phyloP scores from a whole-genome alignment of 2,113 vertebrate species.

The Ahaetulla prasina region DNA sequence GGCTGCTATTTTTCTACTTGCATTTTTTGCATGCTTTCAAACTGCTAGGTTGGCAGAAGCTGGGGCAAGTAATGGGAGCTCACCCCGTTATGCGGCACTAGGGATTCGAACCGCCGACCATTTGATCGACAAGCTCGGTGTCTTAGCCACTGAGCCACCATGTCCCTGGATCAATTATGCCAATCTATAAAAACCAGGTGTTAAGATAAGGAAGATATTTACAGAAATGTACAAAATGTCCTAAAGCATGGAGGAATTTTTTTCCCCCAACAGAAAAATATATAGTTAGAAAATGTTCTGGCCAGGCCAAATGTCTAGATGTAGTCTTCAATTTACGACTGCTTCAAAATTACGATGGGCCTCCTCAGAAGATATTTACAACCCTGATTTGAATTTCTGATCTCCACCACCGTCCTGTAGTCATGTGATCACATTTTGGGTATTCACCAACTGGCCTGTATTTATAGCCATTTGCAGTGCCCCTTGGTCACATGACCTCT shows the following conservation, averaged over 20 bases:
- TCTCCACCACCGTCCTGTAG: background rate
- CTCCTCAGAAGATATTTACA: background rate
- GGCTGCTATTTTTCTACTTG: too few species aligned
- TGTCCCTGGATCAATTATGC: background rate
- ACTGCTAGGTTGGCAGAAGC: too few species aligned
- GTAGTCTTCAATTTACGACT: background rate
- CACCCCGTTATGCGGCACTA: too few species aligned
- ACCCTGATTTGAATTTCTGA: background rate
- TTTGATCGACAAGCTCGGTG: too few species aligned
- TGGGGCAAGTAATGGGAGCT: too few species aligned
- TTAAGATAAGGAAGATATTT: background rate
- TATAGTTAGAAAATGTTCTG: background rate
- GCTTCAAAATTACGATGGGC: background rate
- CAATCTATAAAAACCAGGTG: background rate
- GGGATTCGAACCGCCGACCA: too few species aligned
- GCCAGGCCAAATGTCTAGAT: background rate
- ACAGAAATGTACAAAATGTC: background rate
- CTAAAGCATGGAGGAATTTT: background rate
- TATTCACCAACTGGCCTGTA: background rate
- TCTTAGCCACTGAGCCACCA: too few species aligned
- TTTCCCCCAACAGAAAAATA: background rate
- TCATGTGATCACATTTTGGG: background rate
- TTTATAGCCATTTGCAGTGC: background rate
- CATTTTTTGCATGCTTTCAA: too few species aligned
- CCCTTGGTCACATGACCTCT: background rate